Evolutionary conservation across 1,140 invertebrate genomes (phyloP).

Genomic region (Diachasma alloeum): DNA sequence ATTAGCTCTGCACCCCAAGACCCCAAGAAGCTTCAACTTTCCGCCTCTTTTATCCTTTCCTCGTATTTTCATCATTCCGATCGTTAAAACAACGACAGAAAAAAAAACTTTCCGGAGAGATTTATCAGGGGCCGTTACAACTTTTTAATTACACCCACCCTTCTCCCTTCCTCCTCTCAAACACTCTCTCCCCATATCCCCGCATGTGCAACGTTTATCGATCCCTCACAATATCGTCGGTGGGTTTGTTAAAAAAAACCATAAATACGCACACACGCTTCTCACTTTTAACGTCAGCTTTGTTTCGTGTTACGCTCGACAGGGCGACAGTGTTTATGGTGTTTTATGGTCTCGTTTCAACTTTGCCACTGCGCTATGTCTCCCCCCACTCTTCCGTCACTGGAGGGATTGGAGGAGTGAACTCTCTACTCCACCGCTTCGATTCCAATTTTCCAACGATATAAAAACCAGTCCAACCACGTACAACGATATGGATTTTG

Average conservation of each 20-base stretch:
- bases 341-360: slow-evolving; percentile 46
- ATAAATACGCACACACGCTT: not conserved
- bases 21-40: no score
- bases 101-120: slow-evolving; percentile 13
- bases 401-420: not conserved
- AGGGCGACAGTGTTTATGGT: slow-evolving; percentile 31
- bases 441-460: slow-evolving; percentile 55
- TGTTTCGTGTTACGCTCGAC: not conserved
- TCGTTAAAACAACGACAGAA: not conserved
- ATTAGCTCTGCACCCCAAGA: not conserved
- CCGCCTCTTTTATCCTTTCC: no score
- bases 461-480: slow-evolving; percentile 41
- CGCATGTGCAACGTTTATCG: slow-evolving; percentile 16
- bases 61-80: not conserved
- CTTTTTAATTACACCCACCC: slow-evolving; percentile 26
- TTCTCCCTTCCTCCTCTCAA: no score
- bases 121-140: slow-evolving; percentile 24
- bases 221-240: not conserved
- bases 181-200: not conserved
- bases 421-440: slow-evolving; percentile 30
- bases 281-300: slow-evolving; percentile 21
- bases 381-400: slow-evolving; percentile 21
- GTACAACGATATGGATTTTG: not conserved
- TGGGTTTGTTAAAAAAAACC: not conserved
- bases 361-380: slow-evolving; percentile 22